phyloP scores from a whole-genome alignment of 2,797 vertebrate species.

The Lagodon rhomboides region DNA sequence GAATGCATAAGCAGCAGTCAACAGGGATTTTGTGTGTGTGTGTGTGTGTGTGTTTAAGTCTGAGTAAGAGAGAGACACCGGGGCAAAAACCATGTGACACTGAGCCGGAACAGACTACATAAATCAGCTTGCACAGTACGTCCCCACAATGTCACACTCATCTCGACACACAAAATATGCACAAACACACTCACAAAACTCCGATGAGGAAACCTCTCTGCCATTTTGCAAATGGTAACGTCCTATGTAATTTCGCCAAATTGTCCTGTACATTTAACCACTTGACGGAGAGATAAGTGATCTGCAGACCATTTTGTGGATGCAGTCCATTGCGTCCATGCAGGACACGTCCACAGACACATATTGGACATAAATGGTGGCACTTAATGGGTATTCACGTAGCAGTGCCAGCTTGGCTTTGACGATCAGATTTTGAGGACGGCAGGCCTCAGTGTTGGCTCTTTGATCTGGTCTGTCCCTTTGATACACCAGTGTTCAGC shows the following conservation, averaged over 20 bases:
- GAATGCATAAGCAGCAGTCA: slow-evolving; percentile 42
- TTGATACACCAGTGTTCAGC: slow-evolving; percentile 69
- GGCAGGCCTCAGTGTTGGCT: slow-evolving; percentile 50
- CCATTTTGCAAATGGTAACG: slow-evolving; percentile 8
- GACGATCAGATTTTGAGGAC: slow-evolving; percentile 54
- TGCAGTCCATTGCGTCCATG: slow-evolving; percentile 2
- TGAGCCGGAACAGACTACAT: slow-evolving; percentile 21
- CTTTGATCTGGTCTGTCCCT: slow-evolving; percentile 77
- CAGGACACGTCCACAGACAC: background rate
- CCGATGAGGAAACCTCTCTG: slow-evolving; percentile 1
- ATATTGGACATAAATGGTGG: slow-evolving; percentile 19
- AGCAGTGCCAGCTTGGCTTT: slow-evolving; percentile 19
- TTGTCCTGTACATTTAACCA: slow-evolving; percentile 17
- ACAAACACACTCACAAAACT: slow-evolving; percentile 10
- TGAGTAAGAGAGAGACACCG: background rate
- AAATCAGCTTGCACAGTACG: slow-evolving; percentile 22
- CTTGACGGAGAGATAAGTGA: slow-evolving; percentile 14
- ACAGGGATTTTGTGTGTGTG: slow-evolving; percentile 15
- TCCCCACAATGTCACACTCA: slow-evolving; percentile 27
- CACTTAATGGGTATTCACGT: slow-evolving; percentile 48
- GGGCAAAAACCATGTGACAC: slow-evolving; percentile 30
- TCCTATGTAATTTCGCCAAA: background rate
- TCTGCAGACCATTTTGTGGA: slow-evolving; percentile 2
- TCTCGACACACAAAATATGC: slow-evolving; percentile 2
- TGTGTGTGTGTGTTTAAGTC: slow-evolving; percentile 7